Evolutionary conservation across 1,140 invertebrate genomes (phyloP).

Genomic region (Heliconius congener): DNA sequence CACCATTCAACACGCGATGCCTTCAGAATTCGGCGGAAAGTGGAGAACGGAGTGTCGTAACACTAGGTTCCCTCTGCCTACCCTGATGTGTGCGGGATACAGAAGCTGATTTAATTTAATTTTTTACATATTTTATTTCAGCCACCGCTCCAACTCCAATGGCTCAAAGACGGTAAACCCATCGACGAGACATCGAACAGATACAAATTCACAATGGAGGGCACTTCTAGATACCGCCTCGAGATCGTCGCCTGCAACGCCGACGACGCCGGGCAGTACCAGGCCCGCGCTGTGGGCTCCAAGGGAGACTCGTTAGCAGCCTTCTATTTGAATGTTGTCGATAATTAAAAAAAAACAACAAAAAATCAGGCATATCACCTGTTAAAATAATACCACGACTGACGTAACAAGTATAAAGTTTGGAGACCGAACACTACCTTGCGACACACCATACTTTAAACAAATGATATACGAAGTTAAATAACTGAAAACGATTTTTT

Average conservation of each 20-base stretch:
- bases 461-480: conserved; percentile 50
- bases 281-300: conserved; percentile 91
- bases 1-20: no score
- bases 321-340: conserved; percentile 92
- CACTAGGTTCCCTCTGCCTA: no score
- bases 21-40: no score
- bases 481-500: conserved; percentile 60
- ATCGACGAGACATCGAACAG: conserved; percentile 88
- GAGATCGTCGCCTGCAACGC: conserved; percentile 88
- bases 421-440: conserved; percentile 52
- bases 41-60: no score
- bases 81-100: no score
- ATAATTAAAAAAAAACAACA: conserved; percentile 54
- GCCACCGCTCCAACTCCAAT: conserved; percentile 84
- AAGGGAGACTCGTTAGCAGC: conserved; percentile 91
- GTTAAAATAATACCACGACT: conserved; percentile 40
- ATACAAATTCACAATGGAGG: conserved; percentile 91
- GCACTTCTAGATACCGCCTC: conserved; percentile 88
- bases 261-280: conserved; percentile 94
- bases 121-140: conserved; percentile 35
- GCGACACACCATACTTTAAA: conserved; percentile 45
- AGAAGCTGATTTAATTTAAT: no score
- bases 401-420: conserved; percentile 46
- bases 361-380: conserved; percentile 18
- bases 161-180: conserved; percentile 95